A percentile compares a stretch with the other conserved stretches of the same genome.
Evolutionary conservation across 2,888 invertebrate genomes (phyloP).

Genomic region (Anodontia alba): DNA sequence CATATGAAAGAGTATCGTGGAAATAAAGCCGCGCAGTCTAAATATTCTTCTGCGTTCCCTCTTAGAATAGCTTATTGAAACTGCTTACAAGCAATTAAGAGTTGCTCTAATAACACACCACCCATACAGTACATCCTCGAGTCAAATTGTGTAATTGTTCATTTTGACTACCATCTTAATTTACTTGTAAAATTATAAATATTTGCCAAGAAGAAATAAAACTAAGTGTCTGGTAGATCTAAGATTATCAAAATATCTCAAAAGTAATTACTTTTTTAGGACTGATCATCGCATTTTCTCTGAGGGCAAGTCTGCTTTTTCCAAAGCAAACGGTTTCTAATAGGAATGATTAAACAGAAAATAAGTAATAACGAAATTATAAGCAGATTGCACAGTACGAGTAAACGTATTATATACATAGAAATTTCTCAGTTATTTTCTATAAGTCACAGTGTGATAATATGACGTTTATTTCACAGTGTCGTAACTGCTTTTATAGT

Average conservation of each 20-base stretch:
- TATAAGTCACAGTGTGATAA: too few species aligned
- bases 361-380: too few species aligned
- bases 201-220: neutral
- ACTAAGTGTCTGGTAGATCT: neutral
- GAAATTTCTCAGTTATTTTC: too few species aligned
- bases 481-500: too few species aligned
- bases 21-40: too few species aligned
- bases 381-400: too few species aligned
- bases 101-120: neutral
- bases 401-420: too few species aligned
- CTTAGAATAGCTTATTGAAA: too few species aligned
- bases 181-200: neutral
- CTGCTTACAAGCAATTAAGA: too few species aligned
- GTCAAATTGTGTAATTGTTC: neutral
- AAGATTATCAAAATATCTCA: neutral
- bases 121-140: neutral
- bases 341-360: neutral
- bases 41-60: too few species aligned
- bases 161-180: neutral
- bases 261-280: neutral
- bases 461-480: too few species aligned
- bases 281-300: neutral
- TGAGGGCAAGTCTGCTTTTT: neutral
- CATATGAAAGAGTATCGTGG: too few species aligned
- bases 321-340: neutral